A percentile compares a stretch with the other conserved stretches of the same genome.
Evolutionary conservation across 2,888 invertebrate genomes (phyloP).

Genomic region (Fabriciana adippe): DNA sequence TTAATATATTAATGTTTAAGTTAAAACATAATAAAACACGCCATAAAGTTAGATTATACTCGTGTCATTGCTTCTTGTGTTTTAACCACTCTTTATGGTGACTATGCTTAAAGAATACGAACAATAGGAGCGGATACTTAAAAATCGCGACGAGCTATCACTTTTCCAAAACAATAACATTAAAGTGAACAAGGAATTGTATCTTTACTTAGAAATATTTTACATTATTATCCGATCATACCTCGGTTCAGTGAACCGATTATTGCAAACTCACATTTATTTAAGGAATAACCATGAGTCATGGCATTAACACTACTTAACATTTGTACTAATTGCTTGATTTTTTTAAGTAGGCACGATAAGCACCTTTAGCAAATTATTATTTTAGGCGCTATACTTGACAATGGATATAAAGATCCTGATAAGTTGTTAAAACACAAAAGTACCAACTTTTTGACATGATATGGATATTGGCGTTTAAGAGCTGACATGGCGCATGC

Average conservation of each 20-base stretch:
- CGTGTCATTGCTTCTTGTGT: slow-evolving; percentile 26
- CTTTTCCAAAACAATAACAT: slow-evolving; percentile 35
- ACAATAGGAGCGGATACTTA: slow-evolving; percentile 40
- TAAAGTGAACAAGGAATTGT: slow-evolving; percentile 24
- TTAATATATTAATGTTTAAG: neutral
- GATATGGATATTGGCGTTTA: slow-evolving; percentile 19
- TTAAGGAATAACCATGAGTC: slow-evolving; percentile 34
- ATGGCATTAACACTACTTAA: slow-evolving; percentile 11
- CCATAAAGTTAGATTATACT: slow-evolving; percentile 38
- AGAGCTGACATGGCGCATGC: slow-evolving; percentile 37
- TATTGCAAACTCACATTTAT: slow-evolving; percentile 5
- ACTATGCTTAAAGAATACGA: slow-evolving; percentile 37
- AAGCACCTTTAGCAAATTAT: neutral
- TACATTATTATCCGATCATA: neutral
- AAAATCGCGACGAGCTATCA: slow-evolving; percentile 36
- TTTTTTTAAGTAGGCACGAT: neutral
- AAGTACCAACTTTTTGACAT: neutral
- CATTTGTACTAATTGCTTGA: slow-evolving; percentile 10
- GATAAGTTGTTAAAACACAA: neutral
- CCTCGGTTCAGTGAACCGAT: slow-evolving; percentile 15
- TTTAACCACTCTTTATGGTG: too few species aligned
- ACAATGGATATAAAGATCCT: neutral
- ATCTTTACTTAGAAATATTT: slow-evolving; percentile 13
- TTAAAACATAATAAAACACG: slow-evolving; percentile 23
- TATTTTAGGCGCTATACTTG: neutral